Base-by-base conservation (phyloP, 37 sponge, comb jelly and placozoan genomes). In the Axinella damicornis region DNA sequence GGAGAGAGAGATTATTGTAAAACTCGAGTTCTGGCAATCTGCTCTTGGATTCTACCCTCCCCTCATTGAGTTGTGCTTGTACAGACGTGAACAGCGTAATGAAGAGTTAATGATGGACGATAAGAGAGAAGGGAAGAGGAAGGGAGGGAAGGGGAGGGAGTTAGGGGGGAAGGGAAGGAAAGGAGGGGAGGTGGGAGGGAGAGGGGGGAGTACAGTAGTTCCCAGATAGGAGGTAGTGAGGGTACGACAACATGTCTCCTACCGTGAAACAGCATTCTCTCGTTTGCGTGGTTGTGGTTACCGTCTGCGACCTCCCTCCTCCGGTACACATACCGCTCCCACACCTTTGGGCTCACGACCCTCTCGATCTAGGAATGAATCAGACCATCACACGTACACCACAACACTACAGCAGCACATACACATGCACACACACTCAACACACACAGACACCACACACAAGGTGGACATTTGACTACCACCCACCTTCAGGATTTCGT, bases 251-350 rank as follows among this genome's bases (percentile, higher is more conserved):
- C 19, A 57, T 57, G 19, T 46, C 46, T 46, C 28, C 2, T 80
- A 76, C 94, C 97, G 78, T 98, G 98, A 74, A 98, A 98, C 33
- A 98, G 82, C 91, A 95, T 92, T 55, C 89, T 73, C 76, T 98
- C 98, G 65, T 98, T 98, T 38, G 90, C 69, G 52, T 74, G 67
- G 38, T 72, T 86, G 64, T 83, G 65, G 79, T 93, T 96, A 34
- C 82, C 74, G 38, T 96, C 94, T n/a, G 94, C 91, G 28, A 92
- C 89, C 86, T 98, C 98, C 20, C 69, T 69, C 46, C 89, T 82
- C 35, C 94, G 69, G 68, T 98, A 98, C 0, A 79, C 73, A 75
- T 98, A 95, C 52, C 70, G 68, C 78, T 90, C 79, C 96, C 94
- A 98, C 59, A 98, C 63, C 35, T 88, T 78, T 0, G 87, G 59